Percentiles rank a stretch among this genome's conserved stretches.
These are phyloP conservation scores for Carabus problematicus DNA, from an alignment of 2,888 invertebrate species.

Conservation along the genomic window DNA sequence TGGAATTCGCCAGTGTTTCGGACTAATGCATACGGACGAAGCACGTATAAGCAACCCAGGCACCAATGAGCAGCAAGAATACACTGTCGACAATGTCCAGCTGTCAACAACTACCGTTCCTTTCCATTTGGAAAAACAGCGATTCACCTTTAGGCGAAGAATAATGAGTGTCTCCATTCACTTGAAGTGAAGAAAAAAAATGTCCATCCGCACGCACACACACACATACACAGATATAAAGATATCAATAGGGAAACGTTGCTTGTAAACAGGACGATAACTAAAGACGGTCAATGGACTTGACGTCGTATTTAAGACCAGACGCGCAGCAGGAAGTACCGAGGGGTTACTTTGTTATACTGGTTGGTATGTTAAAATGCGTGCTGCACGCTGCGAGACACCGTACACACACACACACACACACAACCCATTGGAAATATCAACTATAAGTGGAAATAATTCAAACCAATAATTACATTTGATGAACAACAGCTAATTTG, in stretches of 20 bases:
- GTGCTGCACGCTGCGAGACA: constrained; percentile 27
- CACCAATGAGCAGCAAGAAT: too few relatives aligned
- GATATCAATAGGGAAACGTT: constrained; percentile 8
- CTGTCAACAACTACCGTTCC: constrained; percentile 4
- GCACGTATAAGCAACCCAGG: too few relatives aligned
- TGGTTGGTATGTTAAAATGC: constrained; percentile 33
- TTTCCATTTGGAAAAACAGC: constrained; percentile 12
- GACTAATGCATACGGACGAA: too few relatives aligned
- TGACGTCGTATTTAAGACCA: constrained; percentile 17
- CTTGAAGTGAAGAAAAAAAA: too few relatives aligned
- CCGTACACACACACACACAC: background rate
- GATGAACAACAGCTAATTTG: too few relatives aligned
- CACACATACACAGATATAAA: background rate
- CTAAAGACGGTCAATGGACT: constrained; percentile 23
- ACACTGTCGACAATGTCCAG: too few relatives aligned
- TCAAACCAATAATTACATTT: too few relatives aligned
- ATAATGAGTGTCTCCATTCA: too few relatives aligned
- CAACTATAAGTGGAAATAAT: too few relatives aligned
- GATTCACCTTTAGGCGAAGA: too few relatives aligned
- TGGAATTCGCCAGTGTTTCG: too few relatives aligned
- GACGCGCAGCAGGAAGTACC: constrained; percentile 6
- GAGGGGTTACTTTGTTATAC: constrained; percentile 7
- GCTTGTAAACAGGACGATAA: constrained; percentile 21
- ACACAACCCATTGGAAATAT: background rate
- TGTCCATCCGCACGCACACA: too few relatives aligned